Evolutionary conservation across 2,797 vertebrate genomes (phyloP).

Genomic region (Thamnophis elegans): DNA sequence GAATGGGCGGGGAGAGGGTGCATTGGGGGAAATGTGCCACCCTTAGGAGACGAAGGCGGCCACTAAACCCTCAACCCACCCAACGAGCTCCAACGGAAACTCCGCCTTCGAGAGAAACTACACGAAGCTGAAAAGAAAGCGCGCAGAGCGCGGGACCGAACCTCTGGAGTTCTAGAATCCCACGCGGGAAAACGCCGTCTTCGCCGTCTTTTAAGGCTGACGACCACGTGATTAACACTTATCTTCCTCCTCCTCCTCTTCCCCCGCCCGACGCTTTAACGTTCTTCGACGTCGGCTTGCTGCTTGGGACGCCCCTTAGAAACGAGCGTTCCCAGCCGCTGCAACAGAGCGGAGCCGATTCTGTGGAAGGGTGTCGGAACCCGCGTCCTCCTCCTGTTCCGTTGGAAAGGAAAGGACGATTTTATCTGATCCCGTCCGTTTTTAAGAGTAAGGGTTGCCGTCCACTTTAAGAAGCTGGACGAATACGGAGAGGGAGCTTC

Average conservation of each 20-base stretch:
- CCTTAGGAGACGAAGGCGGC: no score
- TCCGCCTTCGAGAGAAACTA: neutral
- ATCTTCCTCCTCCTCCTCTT: no score
- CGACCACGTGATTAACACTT: neutral
- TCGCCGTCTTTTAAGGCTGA: neutral
- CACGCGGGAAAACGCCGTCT: neutral
- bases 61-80: neutral
- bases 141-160: neutral
- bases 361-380: no score
- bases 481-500: neutral
- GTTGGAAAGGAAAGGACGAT: neutral
- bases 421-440: neutral
- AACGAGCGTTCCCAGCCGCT: neutral
- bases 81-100: neutral
- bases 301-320: neutral
- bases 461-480: neutral
- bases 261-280: neutral
- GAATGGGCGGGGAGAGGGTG: no score
- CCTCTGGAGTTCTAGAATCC: neutral
- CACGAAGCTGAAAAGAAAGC: neutral
- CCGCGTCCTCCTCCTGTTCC: accelerated
- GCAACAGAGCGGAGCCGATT: neutral
- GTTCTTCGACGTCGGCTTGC: no score
- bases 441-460: neutral
- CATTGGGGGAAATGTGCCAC: no score